Evolutionary conservation across 2,113 vertebrate genomes (phyloP), one percentile per base, ranked within the genome.

Genomic region (Psilopsiagon aurifrons): DNA sequence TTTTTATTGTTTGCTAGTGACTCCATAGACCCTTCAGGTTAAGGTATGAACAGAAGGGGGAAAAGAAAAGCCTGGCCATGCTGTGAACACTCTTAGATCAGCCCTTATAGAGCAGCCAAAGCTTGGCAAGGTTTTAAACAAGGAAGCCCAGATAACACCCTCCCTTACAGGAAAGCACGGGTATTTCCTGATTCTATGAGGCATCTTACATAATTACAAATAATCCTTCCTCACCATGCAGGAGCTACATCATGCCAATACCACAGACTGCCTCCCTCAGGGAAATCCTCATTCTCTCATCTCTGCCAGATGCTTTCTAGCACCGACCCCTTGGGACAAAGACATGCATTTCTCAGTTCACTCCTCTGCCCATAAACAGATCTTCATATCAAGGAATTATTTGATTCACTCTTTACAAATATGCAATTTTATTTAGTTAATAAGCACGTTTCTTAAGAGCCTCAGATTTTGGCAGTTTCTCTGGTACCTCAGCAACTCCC

Each of bases 391-490:
- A 55, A 43, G 39, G 27, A 63, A 18, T 1, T 5, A n/a, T 64
- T 81, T 1, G 0, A 16, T 20, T 57, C 73, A 7, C 39, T 39
- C 51, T 79, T 68, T 9, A 71, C 39, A 68, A 78, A 78, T 35
- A 57, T 17, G 28, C 62, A 64, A 49, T 22, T 78, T 57, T 51
- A 70, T 67, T 77, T 82, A 85, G 63, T 29, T 88, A 83, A 80
- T 90, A 85, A 88, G 59, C 6, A 1, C 19, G n/a, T 69, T 82
- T 88, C 51, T 64, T 62, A 46, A 46, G 47, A 88, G 60, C 35
- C 28, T 47, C 71, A 67, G 79, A 63, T 68, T 25, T 69, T 90
- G 92, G 71, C 95, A 92, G 33, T 35, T 55, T 51, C 63, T 93
- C 49, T 70, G 46, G 17, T 70, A 57, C 76, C 85, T 81, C 79